phyloP scores from a whole-genome alignment of 2,888 invertebrate genomes.

The Vannuccia rotundouncinata region DNA sequence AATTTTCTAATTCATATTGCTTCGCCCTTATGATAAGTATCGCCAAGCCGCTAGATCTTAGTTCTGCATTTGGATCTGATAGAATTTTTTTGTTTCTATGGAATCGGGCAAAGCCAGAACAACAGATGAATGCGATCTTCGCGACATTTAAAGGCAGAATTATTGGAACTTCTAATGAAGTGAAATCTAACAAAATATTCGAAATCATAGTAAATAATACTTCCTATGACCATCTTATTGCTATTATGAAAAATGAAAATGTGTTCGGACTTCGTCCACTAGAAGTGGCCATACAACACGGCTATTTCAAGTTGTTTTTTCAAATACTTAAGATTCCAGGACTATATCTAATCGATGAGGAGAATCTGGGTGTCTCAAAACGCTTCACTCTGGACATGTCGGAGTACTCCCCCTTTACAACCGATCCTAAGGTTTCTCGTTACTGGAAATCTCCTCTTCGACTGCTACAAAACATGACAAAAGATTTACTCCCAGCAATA shows the following conservation, averaged over 20 bases:
- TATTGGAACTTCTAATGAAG: not conserved
- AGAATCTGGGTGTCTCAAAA: not conserved
- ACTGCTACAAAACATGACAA: not conserved
- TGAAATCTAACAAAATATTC: not conserved
- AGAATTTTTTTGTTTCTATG: not conserved
- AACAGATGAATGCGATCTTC: not conserved
- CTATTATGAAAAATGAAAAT: not conserved
- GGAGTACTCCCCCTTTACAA: not conserved
- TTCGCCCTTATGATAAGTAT: not conserved
- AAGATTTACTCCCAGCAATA: not conserved
- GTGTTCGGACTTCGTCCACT: not conserved
- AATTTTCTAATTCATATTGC: not conserved
- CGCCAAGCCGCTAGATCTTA: not conserved
- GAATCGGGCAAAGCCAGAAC: not conserved
- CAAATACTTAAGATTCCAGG: not conserved
- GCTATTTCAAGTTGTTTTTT: not conserved
- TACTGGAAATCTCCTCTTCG: not conserved
- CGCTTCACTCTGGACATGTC: not conserved
- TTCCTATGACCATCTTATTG: not conserved
- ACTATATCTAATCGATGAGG: not conserved
- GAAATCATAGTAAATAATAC: not conserved
- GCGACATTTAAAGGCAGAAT: not conserved
- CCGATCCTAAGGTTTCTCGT: not conserved
- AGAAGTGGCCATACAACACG: not conserved
- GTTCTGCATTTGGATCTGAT: not conserved